A percentile compares a stretch with the other conserved stretches of the same genome.
These are phyloP conservation scores for Machaerirhynchus nigripectus DNA, from an alignment of 2,113 vertebrate species.

Conservation along the genomic window DNA sequence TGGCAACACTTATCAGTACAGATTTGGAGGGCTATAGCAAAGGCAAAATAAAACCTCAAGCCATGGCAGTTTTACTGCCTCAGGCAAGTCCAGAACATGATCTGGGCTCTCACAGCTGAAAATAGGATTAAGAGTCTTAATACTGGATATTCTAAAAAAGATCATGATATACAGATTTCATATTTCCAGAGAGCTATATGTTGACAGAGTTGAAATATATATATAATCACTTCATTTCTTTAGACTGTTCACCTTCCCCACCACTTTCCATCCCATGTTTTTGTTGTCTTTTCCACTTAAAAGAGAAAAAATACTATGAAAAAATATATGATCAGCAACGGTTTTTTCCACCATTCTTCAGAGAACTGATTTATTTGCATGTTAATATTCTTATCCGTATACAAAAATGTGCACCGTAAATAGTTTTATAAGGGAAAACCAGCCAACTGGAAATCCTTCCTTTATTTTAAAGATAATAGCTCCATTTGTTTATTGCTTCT, in stretches of 20 bases:
- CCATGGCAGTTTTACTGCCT: neutral
- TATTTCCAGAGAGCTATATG: neutral
- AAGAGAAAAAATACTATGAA: neutral
- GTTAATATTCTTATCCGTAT: neutral
- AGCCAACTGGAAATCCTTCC: constrained; percentile 72
- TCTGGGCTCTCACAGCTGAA: neutral
- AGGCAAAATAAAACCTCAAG: neutral
- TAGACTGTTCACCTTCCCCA: neutral
- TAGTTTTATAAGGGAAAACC: constrained; percentile 54
- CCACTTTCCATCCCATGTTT: neutral
- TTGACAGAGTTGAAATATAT: neutral
- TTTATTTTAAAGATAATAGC: constrained; percentile 67
- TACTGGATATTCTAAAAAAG: neutral
- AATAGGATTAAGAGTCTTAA: neutral
- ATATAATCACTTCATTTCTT: neutral
- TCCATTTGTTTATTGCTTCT: constrained; percentile 56
- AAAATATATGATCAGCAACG: neutral
- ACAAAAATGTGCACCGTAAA: constrained; percentile 48
- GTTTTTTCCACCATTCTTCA: neutral
- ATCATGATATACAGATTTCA: neutral
- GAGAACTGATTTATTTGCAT: constrained; percentile 42
- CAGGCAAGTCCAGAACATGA: neutral
- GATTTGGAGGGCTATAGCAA: neutral
- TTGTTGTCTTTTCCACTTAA: neutral
- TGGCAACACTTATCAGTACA: neutral